Conservation (phyloP, 2,113 vertebrate species). For the Sceloporus undulatus region DNA sequence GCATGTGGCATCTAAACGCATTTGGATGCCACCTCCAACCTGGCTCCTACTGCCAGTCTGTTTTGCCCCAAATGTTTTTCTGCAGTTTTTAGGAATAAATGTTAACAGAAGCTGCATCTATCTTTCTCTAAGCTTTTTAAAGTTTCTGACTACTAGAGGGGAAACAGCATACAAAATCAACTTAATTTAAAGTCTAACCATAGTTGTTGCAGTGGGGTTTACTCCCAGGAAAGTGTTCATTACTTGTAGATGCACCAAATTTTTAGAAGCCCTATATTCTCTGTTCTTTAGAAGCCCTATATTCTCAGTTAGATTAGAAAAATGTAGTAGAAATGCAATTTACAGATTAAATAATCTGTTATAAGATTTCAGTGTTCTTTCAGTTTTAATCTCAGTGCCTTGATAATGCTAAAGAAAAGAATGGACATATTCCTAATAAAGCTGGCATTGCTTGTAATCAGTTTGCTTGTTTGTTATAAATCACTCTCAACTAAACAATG, state of each 20-base stretch:
- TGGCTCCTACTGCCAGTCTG: too few relatives aligned
- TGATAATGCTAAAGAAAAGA: slow-evolving; percentile 1
- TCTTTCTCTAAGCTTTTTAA: background rate
- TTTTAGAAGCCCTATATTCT: background rate
- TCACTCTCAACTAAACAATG: too few relatives aligned
- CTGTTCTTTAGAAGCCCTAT: background rate
- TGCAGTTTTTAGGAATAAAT: background rate
- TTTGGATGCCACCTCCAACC: too few relatives aligned
- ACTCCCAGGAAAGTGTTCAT: background rate
- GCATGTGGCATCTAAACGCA: too few relatives aligned
- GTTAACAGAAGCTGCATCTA: background rate
- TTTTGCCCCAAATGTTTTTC: background rate
- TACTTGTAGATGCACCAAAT: too few relatives aligned
- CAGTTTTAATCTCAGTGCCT: background rate
- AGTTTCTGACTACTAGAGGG: background rate
- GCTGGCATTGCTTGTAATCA: background rate
- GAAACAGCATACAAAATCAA: background rate
- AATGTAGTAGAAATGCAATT: background rate
- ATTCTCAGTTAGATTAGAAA: background rate
- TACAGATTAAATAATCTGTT: background rate
- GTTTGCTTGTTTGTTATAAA: background rate
- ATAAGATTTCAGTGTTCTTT: background rate
- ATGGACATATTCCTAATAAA: background rate
- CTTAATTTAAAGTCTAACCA: background rate
- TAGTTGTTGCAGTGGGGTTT: background rate